Conservation (phyloP, 1,140 invertebrate species). For the Diachasmimorpha longicaudata region DNA sequence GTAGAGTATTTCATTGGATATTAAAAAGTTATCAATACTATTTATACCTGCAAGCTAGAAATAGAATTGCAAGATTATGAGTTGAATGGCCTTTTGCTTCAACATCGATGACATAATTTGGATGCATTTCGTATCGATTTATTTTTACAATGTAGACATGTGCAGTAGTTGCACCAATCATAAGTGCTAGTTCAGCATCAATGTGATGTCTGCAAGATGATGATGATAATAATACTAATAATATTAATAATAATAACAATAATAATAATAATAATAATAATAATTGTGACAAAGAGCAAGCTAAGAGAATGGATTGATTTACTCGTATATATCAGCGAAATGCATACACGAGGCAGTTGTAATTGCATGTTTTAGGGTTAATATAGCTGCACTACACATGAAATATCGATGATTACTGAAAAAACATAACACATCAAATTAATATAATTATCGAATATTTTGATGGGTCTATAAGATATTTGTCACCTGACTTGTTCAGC, state of each 20-base stretch:
- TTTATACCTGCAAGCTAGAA: slow-evolving; percentile 34
- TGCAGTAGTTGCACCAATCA: slow-evolving; percentile 29
- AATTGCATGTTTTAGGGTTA: slow-evolving; percentile 29
- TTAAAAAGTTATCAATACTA: no score
- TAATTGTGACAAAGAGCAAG: not conserved
- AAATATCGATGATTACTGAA: slow-evolving; percentile 36
- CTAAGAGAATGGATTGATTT: slow-evolving; percentile 1
- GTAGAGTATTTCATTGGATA: not conserved
- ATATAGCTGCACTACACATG: slow-evolving; percentile 37
- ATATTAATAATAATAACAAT: no score
- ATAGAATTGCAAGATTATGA: slow-evolving; percentile 37
- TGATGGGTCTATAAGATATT: no score
- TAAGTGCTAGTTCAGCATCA: slow-evolving; percentile 27
- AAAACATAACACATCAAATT: not conserved
- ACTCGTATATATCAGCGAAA: slow-evolving; percentile 35
- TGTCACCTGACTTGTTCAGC: slow-evolving; percentile 35
- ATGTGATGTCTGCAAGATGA: slow-evolving; percentile 35
- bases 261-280: no score
- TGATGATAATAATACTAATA: no score
- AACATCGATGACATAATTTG: slow-evolving; percentile 31
- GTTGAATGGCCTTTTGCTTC: slow-evolving; percentile 21
- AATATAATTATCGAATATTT: not conserved
- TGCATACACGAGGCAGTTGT: slow-evolving; percentile 39
- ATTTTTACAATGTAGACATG: slow-evolving; percentile 35
- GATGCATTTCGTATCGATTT: slow-evolving; percentile 35